A percentile compares a stretch with the other conserved stretches of the same genome.
These are phyloP conservation scores for Tyrophagus putrescentiae DNA, from an alignment of 1,140 invertebrate genomes.

Conservation along the genomic window DNA sequence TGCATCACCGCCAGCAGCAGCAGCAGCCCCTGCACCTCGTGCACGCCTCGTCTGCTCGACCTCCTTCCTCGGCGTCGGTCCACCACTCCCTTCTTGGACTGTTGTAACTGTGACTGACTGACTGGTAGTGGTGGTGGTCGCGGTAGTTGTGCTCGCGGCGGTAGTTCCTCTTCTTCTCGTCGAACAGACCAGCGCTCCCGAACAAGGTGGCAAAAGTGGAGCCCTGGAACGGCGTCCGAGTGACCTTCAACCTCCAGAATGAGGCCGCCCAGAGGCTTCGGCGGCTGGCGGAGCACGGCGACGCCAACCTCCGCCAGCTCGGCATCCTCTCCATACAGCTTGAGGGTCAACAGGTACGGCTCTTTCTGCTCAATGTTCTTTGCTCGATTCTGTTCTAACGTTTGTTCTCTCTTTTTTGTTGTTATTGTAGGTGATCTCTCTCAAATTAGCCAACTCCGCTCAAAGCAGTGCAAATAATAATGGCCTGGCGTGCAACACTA, in stretches of 20 bases:
- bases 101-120: too few species aligned
- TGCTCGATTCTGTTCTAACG: background rate
- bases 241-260: conserved; percentile 86
- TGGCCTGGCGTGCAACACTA: background rate
- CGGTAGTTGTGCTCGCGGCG: too few species aligned
- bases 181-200: background rate
- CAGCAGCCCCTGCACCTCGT: too few species aligned
- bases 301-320: conserved; percentile 64
- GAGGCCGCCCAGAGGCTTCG: conserved; percentile 77
- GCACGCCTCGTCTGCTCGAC: too few species aligned
- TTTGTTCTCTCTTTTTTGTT: background rate
- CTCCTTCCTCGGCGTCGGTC: too few species aligned
- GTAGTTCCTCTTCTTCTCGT: too few species aligned
- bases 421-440: conserved; percentile 51
- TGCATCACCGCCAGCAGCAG: too few species aligned
- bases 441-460: conserved; percentile 53
- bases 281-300: conserved; percentile 74
- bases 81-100: too few species aligned
- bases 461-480: background rate
- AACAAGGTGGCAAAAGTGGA: conserved; percentile 68
- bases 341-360: conserved; percentile 79
- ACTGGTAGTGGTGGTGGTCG: too few species aligned
- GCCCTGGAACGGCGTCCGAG: conserved; percentile 93
- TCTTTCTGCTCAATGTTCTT: too few species aligned
- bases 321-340: conserved; percentile 89